These are phyloP conservation scores for Otus sunia DNA, from an alignment of 2,113 vertebrate genomes.

Conservation along the genomic window DNA sequence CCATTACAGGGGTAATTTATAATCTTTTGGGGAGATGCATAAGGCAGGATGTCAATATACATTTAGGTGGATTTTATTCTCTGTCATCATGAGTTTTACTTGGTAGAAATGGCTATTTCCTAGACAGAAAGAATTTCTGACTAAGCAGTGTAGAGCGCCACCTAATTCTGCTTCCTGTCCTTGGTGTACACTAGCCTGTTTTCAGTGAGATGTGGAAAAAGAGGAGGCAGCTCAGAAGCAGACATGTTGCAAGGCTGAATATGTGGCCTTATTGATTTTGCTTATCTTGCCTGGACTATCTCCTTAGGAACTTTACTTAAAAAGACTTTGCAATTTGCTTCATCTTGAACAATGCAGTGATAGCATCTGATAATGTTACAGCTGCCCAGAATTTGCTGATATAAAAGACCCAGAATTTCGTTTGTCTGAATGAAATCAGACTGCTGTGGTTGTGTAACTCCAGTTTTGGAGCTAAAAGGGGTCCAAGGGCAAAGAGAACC, in stretches of 20 bases:
- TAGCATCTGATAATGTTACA: background rate
- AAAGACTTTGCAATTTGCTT: background rate
- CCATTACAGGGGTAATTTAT: background rate
- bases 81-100: background rate
- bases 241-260: background rate
- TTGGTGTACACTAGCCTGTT: background rate
- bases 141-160: background rate
- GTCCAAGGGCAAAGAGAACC: background rate
- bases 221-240: background rate
- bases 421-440: background rate
- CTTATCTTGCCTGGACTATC: background rate
- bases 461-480: background rate
- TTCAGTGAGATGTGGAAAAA: background rate
- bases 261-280: background rate
- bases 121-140: background rate
- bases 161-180: background rate
- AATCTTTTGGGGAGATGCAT: background rate
- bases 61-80: conserved; percentile 9
- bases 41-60: background rate
- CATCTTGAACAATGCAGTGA: background rate
- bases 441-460: background rate
- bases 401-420: background rate
- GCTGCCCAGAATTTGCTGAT: background rate
- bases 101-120: background rate
- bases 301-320: background rate